These are phyloP conservation scores for Cydia amplana DNA, from an alignment of 1,140 invertebrate species.

Conservation along the genomic window DNA sequence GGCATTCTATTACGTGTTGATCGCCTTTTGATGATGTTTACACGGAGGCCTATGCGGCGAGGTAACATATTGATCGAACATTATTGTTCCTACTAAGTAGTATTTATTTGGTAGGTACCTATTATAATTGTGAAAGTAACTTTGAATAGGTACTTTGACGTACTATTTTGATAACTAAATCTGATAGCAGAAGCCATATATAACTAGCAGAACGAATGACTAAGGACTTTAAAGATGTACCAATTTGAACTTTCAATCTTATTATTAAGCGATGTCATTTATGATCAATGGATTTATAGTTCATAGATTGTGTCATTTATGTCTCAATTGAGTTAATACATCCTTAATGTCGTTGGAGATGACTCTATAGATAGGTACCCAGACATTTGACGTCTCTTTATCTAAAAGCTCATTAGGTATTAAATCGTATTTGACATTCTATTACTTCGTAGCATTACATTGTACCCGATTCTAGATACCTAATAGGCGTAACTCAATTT, in stretches of 20 bases:
- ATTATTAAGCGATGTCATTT: neutral
- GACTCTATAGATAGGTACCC: neutral
- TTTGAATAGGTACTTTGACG: neutral
- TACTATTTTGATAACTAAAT: neutral
- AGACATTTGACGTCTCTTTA: neutral
- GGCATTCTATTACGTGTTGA: slow-evolving; percentile 4
- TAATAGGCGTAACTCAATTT: neutral
- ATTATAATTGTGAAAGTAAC: neutral
- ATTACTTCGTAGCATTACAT: no score
- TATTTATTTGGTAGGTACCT: neutral
- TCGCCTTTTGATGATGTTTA: slow-evolving; percentile 5
- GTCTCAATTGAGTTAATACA: slow-evolving; percentile 4
- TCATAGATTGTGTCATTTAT: neutral
- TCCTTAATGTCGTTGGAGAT: neutral
- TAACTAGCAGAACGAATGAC: no score
- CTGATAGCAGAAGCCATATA: neutral
- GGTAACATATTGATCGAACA: slow-evolving; percentile 7
- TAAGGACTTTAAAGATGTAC: no score
- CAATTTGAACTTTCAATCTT: neutral
- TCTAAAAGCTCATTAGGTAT: neutral
- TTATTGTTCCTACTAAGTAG: neutral
- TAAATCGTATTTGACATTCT: neutral
- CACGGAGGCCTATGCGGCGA: neutral
- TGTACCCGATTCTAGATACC: neutral
- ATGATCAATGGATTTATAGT: neutral